Conservation (phyloP, 2,113 vertebrate species). For the Leptocoma aspasia region DNA sequence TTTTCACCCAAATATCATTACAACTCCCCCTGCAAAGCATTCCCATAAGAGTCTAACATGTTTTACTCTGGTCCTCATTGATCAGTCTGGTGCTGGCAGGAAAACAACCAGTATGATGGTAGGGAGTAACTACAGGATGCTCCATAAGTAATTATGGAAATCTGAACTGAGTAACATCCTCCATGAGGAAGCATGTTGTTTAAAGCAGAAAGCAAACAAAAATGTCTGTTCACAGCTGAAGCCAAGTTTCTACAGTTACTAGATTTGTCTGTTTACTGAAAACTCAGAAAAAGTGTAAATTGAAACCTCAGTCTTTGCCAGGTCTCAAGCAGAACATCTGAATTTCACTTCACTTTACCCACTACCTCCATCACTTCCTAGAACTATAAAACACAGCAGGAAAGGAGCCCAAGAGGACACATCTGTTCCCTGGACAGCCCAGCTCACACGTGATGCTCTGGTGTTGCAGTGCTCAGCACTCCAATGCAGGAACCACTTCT, state of each 20-base stretch:
- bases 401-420: neutral
- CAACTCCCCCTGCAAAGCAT: neutral
- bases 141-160: neutral
- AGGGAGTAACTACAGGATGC: neutral
- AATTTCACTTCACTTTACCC: neutral
- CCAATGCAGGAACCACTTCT: neutral
- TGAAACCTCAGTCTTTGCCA: neutral
- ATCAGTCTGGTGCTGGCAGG: neutral
- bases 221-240: neutral
- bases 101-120: neutral
- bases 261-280: neutral
- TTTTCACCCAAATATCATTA: neutral
- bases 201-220: neutral
- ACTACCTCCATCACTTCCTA: neutral
- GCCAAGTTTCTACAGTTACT: neutral
- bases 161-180: neutral
- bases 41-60: neutral
- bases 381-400: neutral
- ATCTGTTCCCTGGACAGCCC: neutral
- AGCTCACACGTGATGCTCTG: neutral
- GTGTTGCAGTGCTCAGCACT: neutral
- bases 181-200: neutral
- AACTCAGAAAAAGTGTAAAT: neutral
- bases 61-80: neutral
- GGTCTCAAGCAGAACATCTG: neutral